Evolutionary conservation across 2,113 vertebrate genomes (phyloP), one percentile per base, ranked within the genome.

Genomic region (Channa maculata): DNA sequence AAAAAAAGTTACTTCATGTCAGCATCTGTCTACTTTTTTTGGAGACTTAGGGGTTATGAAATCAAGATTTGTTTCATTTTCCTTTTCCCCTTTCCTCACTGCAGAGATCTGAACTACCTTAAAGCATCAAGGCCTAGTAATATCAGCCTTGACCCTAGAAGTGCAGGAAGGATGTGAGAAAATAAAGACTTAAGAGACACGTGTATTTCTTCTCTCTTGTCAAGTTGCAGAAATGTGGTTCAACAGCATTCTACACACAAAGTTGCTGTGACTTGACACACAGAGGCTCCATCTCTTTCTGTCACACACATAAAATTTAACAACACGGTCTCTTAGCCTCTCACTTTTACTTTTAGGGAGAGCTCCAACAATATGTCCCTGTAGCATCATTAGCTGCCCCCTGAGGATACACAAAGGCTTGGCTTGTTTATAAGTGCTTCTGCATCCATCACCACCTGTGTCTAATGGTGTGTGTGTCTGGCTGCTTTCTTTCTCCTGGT

Each of bases 61-160:
- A 59, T 64, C 37, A 55, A 49, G 39, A 48, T n/a, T 37, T 41
- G 44, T 15, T 79, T 33, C 3, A 8, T 44, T 59, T 59, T 39
- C 3, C 13, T 11, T 54, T 77, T 51, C 6, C 63, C 38, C 41
- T 48, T 14, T 55, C 10, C 24, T 61, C 15, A 1, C 48, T 55
- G 33, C 39, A 52, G 37, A 63, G 9, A 8, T 49, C 36, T 44
- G 10, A 70, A 76, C 43, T 59, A 41, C 37, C 70, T 49, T n/a
- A 34, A 72, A 43, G 38, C 57, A 50, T 55, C 64, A 37, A 61
- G 48, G 44, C 39, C 4, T 7, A 66, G 33, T 46, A 34, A 38
- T 37, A 53, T 45, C 63, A 65, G 64, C 45, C 33, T 59, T 75
- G 73, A 71, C 65, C 82, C 51, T n/a, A 15, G 13, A 70, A 12